Base-by-base conservation (phyloP, 2,113 vertebrate genomes). In the Nothobranchius kuhntae region DNA sequence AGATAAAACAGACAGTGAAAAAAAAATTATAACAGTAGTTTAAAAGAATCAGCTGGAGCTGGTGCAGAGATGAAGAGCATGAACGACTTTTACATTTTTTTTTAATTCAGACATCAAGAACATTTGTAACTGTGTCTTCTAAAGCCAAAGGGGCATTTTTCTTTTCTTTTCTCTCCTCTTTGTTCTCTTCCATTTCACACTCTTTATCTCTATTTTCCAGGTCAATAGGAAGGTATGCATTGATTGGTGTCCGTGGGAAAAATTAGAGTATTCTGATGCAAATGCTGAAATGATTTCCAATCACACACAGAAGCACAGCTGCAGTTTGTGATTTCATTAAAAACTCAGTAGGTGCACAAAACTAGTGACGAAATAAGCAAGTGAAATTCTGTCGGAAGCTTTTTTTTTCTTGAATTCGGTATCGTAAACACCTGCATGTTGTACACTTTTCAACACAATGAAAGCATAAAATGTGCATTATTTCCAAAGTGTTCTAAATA, bases 101-200 rank as follows among this genome's bases (percentile, higher is more conserved):
- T 53, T 64, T 46, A 36, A 61, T 54, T 54, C 51, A 67, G 52
- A 81, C 80, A 83, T 88, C 78, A 89, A 88, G 86, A 75, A 68
- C 48, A 1, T 50, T 66, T 64, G 53, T 51, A 76, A 68, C 75
- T 35, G 68, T 30, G 66, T 71, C 73, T 53, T 62, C 52, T 45
- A 6, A 50, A 71, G 52, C 75, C 80, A 70, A 62, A 40, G 73
- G 58, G 70, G 51, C 61, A 58, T 59, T 11, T 24, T 14, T 42
- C 9, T 58, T 65, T 54, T 68, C 17, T 61, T 64, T 71, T 78
- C 46, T 47, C 40, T 40, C 52, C 13, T 26, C 45, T 81, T 66
- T 76, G 65, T 77, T 70, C 64, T 2, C 55, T 69, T 55, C 54
- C 14, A 66, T 76, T 73, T 69, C 55, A 40, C 57, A 60, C 61